Conservation (phyloP, 2,888 invertebrate genomes). For the Parochlus steinenii region DNA sequence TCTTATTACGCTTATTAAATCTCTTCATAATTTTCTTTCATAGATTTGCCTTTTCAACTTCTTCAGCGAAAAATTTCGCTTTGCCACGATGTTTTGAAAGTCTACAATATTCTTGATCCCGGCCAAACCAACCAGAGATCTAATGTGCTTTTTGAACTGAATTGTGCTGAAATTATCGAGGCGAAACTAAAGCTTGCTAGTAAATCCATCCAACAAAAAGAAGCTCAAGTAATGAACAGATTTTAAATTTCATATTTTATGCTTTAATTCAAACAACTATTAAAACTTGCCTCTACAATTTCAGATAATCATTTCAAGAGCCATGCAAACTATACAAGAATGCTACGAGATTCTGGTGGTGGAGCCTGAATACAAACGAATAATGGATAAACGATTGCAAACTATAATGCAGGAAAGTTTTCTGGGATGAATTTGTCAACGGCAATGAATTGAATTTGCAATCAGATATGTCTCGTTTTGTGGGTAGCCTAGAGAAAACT, state of each 20-base stretch:
- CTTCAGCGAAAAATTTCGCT: conserved; percentile 6
- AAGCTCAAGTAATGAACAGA: conserved; percentile 4
- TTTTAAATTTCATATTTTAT: neutral
- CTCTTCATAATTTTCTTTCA: neutral
- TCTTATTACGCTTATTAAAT: neutral
- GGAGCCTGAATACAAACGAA: conserved; percentile 8
- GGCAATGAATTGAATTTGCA: too few species aligned
- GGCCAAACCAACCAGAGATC: conserved; percentile 1
- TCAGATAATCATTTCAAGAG: conserved; percentile 4
- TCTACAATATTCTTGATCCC: conserved; percentile 6
- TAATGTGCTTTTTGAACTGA: conserved; percentile 9
- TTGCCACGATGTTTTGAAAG: conserved; percentile 2
- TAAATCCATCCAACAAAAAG: neutral
- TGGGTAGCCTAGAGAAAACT: too few species aligned
- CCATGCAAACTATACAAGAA: conserved; percentile 2
- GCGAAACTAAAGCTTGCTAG: neutral
- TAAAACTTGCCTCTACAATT: neutral
- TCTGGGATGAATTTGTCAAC: too few species aligned
- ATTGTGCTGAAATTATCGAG: conserved; percentile 10
- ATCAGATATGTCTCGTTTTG: too few species aligned
- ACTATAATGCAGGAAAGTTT: conserved; percentile 9
- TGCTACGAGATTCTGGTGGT: conserved; percentile 5
- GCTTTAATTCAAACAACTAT: neutral
- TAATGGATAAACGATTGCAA: conserved; percentile 10
- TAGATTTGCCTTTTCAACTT: conserved; percentile 3